Base-by-base conservation (phyloP, 2,113 vertebrate species). In the Spermophilus dauricus region DNA sequence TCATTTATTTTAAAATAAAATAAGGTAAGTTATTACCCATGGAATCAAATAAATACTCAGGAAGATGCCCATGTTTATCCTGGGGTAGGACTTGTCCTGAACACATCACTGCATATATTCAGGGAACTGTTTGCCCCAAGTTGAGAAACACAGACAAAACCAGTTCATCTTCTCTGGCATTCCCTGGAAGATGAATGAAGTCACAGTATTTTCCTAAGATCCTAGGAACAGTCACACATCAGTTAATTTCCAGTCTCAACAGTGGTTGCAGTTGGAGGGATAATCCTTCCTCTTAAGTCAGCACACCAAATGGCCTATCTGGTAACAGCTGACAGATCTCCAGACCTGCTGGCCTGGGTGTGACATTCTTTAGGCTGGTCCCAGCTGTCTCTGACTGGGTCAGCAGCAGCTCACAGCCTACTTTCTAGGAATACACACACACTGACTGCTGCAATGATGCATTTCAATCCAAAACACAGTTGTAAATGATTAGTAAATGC, bases 381-480 rank as follows among this genome's bases (percentile, higher is more conserved):
- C 69, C 88, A 90, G 87, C 94, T 96, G 84, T 93, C 90, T 86
- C 70, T n/a, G 18, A 80, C 39, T 32, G 61, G 83, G 86, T 96
- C 96, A 89, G 18, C 76, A 61, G 34, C n/a, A 78, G 32, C 76
- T 91, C 8, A 26, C 65, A 94, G 81, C 63, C 30, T 81, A 95
- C 94, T 98, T 96, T 97, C 97, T 91, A 98, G 87, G 95, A 97
- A 96, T 83, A 95, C 30, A 76, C 89, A 92, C 69, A 76, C 24
- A 76, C 1, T 28, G 56, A 58, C 82, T 24, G 37, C 83, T 82
- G 30, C 78, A 73, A 2, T 16, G 24, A 83, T 5, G 0, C 6
- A 34, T 20, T 70, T 11, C 86, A 72, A n/a, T n/a, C 61, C 34
- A 70, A 75, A n/a, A 76, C 12, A 17, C 1, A 18, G 77, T 42